These are phyloP conservation scores for Torymus auratus DNA, from an alignment of 2,888 invertebrate species.

Conservation along the genomic window DNA sequence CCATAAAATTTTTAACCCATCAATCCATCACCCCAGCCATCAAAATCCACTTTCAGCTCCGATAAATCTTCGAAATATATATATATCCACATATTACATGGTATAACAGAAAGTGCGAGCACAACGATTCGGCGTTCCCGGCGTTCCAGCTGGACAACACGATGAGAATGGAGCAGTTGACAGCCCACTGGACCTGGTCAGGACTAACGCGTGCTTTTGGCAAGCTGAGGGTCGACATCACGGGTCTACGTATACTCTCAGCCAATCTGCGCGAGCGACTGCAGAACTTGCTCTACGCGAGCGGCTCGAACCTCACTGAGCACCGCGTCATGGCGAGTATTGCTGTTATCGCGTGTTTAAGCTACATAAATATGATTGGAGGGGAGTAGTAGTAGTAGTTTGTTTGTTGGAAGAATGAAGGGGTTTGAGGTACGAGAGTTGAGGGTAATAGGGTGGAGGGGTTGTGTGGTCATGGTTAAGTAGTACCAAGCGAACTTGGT, in stretches of 20 bases:
- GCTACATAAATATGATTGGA: no score
- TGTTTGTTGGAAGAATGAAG: background rate
- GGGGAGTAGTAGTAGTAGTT: no score
- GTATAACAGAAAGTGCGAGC: constrained; percentile 83
- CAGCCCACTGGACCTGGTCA: constrained; percentile 82
- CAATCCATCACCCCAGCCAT: no score
- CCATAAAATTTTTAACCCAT: no score
- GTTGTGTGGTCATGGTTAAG: no score
- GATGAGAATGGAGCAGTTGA: constrained; percentile 83
- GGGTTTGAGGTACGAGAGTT: no score
- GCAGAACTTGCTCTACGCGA: constrained; percentile 79
- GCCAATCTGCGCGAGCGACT: constrained; percentile 80
- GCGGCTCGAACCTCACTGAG: constrained; percentile 81
- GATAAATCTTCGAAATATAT: no score
- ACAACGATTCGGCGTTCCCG: constrained; percentile 84
- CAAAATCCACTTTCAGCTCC: no score
- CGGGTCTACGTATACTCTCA: constrained; percentile 80
- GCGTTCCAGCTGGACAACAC: constrained; percentile 85
- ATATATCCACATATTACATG: no score
- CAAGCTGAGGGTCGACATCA: constrained; percentile 79
- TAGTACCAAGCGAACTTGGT: no score
- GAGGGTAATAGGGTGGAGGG: no score
- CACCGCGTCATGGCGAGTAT: constrained; percentile 77
- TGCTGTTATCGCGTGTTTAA: no score
- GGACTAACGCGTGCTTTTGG: constrained; percentile 72